These are phyloP conservation scores for Sebastes iracundus DNA, from an alignment of 2,797 vertebrate species.

Conservation along the genomic window DNA sequence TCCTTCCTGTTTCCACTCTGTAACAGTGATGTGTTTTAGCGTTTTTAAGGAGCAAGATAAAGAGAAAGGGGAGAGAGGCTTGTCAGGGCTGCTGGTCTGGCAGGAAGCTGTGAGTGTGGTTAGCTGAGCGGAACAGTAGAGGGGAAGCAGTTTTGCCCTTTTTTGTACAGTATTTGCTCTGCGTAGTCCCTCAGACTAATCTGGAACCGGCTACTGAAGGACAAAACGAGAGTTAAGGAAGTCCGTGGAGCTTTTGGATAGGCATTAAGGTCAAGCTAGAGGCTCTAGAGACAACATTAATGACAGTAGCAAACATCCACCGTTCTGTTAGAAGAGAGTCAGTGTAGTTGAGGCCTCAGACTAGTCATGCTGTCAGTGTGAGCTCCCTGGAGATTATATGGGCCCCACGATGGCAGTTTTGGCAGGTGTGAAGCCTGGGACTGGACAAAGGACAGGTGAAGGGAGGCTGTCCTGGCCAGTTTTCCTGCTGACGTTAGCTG, in stretches of 20 bases:
- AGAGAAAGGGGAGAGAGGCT: neutral
- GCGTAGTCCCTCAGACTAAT: conserved; percentile 35
- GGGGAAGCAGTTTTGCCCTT: conserved; percentile 64
- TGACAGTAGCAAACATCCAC: neutral
- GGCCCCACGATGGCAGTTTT: conserved; percentile 42
- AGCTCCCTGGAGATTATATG: conserved; percentile 21
- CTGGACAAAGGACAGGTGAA: conserved; percentile 23
- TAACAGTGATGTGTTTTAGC: neutral
- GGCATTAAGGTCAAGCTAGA: neutral
- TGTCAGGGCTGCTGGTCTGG: conserved; percentile 23
- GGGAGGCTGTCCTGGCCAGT: conserved; percentile 73
- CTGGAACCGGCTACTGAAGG: conserved; percentile 10
- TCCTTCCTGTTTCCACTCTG: neutral
- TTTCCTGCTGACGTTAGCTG: conserved; percentile 81
- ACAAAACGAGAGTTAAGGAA: conserved; percentile 45
- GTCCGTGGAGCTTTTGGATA: neutral
- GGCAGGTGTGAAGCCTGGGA: conserved; percentile 20
- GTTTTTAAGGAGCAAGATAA: neutral
- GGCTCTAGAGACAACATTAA: neutral
- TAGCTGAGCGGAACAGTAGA: conserved; percentile 68
- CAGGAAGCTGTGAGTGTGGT: conserved; percentile 74
- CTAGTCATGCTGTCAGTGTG: conserved; percentile 52
- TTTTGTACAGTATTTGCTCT: conserved; percentile 34
- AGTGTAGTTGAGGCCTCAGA: neutral
- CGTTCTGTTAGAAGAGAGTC: neutral